Evolutionary conservation across 2,797 vertebrate genomes (phyloP).

Genomic region (Caiman crocodilus): DNA sequence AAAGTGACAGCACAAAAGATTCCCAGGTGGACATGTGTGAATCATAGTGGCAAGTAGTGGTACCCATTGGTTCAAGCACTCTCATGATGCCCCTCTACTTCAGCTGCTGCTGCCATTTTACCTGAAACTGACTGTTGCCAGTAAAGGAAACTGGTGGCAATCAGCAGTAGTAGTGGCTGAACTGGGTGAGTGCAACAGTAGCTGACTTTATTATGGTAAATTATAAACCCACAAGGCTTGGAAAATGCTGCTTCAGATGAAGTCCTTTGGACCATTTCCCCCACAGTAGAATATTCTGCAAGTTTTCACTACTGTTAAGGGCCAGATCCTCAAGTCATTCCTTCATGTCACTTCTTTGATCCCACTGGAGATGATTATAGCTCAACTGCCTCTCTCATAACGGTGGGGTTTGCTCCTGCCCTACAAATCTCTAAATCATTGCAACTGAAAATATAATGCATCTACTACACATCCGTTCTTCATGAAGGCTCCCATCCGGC

Average conservation of each 20-base stretch:
- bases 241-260: neutral
- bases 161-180: too few relatives aligned
- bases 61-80: too few relatives aligned
- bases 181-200: too few relatives aligned
- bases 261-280: neutral
- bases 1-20: too few relatives aligned
- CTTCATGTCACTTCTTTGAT: neutral
- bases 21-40: too few relatives aligned
- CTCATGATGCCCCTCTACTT: too few relatives aligned
- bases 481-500: neutral
- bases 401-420: neutral
- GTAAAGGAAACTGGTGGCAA: too few relatives aligned
- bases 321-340: neutral
- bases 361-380: neutral
- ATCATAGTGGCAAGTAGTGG: too few relatives aligned
- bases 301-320: neutral
- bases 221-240: too few relatives aligned
- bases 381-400: neutral
- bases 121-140: too few relatives aligned
- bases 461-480: neutral
- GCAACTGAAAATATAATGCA: neutral
- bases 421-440: neutral
- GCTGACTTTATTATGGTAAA: too few relatives aligned
- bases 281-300: neutral
- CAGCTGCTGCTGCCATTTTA: too few relatives aligned